Conservation (phyloP, 2,113 vertebrate species). For the Apteryx mantelli region DNA sequence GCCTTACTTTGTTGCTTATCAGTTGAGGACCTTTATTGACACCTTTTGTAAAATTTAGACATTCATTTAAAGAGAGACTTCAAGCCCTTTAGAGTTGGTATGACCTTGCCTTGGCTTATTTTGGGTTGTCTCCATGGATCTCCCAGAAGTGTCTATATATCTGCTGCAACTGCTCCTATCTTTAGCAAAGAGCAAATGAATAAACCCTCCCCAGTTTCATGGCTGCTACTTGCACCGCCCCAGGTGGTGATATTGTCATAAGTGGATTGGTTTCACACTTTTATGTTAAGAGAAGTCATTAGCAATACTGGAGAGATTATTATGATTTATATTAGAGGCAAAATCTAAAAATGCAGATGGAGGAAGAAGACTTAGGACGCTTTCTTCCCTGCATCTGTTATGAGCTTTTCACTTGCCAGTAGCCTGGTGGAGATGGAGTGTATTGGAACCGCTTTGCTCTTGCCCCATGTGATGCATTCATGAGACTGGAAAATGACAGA, state of each 20-base stretch:
- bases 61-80: neutral
- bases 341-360: neutral
- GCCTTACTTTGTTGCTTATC: neutral
- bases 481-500: neutral
- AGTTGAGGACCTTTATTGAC: neutral
- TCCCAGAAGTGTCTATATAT: neutral
- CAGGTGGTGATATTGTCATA: neutral
- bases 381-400: neutral
- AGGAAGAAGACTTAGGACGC: neutral
- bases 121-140: neutral
- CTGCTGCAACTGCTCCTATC: neutral
- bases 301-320: neutral
- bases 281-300: neutral
- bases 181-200: neutral
- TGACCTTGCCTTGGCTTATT: neutral
- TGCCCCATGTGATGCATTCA: neutral
- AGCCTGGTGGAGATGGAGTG: neutral
- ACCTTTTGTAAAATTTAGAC: neutral
- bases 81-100: neutral
- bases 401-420: neutral
- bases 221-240: neutral
- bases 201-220: neutral
- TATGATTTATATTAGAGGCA: neutral
- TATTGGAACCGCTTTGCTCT: neutral
- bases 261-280: neutral